Percentiles rank a stretch among this genome's conserved stretches.
Evolutionary conservation across 1,140 invertebrate species (phyloP).

Genomic region (Heliconius congener): DNA sequence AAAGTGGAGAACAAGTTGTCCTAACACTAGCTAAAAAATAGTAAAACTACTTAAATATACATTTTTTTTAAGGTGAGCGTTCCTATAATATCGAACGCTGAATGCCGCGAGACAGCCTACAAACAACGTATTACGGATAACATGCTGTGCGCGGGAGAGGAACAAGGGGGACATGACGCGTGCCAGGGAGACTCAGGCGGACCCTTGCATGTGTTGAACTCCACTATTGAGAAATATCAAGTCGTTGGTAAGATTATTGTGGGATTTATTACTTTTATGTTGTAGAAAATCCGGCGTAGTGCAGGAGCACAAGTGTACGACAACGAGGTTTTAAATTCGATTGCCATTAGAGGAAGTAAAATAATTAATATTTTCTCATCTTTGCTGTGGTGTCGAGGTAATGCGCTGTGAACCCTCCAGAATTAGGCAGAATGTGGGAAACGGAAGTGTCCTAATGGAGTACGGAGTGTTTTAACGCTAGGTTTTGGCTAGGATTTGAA

Average conservation of each 20-base stretch:
- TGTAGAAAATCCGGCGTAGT: neutral
- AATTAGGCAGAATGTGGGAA: too few relatives aligned
- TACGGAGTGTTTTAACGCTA: too few relatives aligned
- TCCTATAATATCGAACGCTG: constrained; percentile 87
- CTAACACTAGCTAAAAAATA: neutral
- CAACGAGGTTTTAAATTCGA: too few relatives aligned
- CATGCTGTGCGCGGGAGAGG: constrained; percentile 92
- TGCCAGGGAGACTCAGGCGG: constrained; percentile 83
- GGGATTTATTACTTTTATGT: neutral
- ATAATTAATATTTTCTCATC: too few relatives aligned
- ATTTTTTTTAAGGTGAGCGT: constrained; percentile 81
- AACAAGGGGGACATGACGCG: constrained; percentile 85
- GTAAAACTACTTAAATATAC: too few relatives aligned
- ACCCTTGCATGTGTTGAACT: constrained; percentile 67
- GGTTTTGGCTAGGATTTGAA: too few relatives aligned
- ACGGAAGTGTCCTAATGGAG: too few relatives aligned
- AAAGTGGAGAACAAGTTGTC: neutral
- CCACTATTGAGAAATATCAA: constrained; percentile 54
- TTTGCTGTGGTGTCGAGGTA: too few relatives aligned
- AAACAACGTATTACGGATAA: constrained; percentile 89
- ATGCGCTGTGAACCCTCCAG: too few relatives aligned
- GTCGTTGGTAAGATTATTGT: constrained; percentile 63
- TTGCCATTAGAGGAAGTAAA: too few relatives aligned
- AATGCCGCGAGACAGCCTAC: constrained; percentile 86
- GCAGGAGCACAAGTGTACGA: too few relatives aligned